Evolutionary conservation across 2,888 invertebrate species (phyloP).

Genomic region (Sthenelais limicola): DNA sequence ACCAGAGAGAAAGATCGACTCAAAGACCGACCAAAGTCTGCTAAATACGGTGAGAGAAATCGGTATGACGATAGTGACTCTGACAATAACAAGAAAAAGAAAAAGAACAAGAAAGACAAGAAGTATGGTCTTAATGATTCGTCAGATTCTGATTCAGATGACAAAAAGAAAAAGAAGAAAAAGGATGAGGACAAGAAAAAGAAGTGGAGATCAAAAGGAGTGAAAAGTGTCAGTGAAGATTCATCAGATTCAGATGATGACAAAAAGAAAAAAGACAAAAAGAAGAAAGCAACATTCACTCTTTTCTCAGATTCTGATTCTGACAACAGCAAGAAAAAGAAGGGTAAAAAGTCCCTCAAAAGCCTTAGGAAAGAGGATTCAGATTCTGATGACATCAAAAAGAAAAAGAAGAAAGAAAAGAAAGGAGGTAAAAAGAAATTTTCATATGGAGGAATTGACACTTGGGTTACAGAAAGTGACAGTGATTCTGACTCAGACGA

Average conservation of each 20-base stretch:
- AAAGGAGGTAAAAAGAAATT: conserved; percentile 22
- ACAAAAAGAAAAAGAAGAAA: too few relatives aligned
- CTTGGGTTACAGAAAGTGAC: conserved; percentile 39
- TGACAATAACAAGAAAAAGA: conserved; percentile 9
- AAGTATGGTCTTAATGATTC: too few relatives aligned
- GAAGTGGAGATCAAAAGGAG: too few relatives aligned
- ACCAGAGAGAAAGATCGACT: background rate
- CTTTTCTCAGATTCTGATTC: background rate
- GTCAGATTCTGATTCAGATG: too few relatives aligned
- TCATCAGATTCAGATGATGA: too few relatives aligned
- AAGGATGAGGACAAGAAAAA: too few relatives aligned
- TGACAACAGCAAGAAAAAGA: background rate
- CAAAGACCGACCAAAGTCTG: background rate
- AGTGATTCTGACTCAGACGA: conserved; percentile 39
- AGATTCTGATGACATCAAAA: conserved; percentile 6
- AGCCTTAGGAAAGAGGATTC: background rate
- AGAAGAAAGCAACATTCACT: too few relatives aligned
- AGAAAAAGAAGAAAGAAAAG: background rate
- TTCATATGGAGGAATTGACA: conserved; percentile 31
- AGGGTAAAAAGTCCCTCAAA: too few relatives aligned
- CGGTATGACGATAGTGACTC: conserved; percentile 10
- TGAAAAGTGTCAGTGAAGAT: too few relatives aligned
- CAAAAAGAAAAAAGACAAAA: too few relatives aligned
- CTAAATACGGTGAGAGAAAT: background rate
- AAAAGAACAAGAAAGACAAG: conserved; percentile 1